phyloP scores from a whole-genome alignment of 2,113 vertebrate species.

The Podocnemis expansa region DNA sequence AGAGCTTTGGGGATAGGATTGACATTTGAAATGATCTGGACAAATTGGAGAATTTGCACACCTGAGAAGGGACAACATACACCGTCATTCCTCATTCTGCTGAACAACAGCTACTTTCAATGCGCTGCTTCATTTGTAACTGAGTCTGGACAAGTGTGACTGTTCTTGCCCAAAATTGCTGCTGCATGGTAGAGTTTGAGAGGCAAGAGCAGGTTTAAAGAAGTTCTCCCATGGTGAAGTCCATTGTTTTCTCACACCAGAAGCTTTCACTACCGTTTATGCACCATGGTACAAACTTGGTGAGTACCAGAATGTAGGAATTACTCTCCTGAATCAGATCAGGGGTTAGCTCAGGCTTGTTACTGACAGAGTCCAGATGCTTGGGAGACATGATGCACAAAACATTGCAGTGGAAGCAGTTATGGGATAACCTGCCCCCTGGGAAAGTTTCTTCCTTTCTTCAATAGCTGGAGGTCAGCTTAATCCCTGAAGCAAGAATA shows the following conservation, averaged over 20 bases:
- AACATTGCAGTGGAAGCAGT: not conserved
- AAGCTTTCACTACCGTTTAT: not conserved
- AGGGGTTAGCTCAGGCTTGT: not conserved
- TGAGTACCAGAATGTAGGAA: not conserved
- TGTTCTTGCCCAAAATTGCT: not conserved
- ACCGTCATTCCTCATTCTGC: not conserved
- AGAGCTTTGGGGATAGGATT: too few relatives aligned
- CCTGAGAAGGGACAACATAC: fast-evolving
- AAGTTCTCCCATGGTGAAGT: not conserved
- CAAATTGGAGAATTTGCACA: not conserved
- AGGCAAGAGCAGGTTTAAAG: not conserved
- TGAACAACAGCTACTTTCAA: not conserved
- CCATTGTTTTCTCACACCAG: not conserved
- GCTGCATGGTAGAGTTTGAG: not conserved
- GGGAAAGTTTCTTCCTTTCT: constrained; percentile 5
- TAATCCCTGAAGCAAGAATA: not conserved
- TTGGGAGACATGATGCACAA: not conserved
- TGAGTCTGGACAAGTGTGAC: not conserved
- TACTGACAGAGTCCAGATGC: not conserved
- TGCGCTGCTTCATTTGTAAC: not conserved
- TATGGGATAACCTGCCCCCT: not conserved
- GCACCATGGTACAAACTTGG: not conserved
- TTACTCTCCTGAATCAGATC: fast-evolving
- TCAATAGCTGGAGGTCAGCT: not conserved
- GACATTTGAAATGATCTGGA: too few relatives aligned